phyloP scores from a whole-genome alignment of 1,140 invertebrate species.

The Hyles vespertilio region DNA sequence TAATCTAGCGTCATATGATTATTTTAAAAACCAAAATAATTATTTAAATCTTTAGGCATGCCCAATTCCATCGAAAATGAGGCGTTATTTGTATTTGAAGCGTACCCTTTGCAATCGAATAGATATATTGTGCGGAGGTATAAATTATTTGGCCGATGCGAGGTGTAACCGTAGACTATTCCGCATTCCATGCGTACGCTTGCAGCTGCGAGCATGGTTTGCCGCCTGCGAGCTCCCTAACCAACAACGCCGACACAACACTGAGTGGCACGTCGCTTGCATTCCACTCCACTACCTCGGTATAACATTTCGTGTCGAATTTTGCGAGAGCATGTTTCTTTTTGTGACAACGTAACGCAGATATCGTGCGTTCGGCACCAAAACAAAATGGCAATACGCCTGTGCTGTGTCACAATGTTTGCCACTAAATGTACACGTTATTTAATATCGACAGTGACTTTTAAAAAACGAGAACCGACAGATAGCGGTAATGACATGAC shows the following conservation, averaged over 20 bases:
- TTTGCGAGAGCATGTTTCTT: too few relatives aligned
- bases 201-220: conserved; percentile 40
- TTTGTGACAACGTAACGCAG: too few relatives aligned
- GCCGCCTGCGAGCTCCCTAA: conserved; percentile 44
- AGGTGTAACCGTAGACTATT: conserved; percentile 49
- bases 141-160: conserved; percentile 49
- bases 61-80: too few relatives aligned
- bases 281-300: conserved; percentile 47
- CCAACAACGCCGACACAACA: conserved; percentile 41
- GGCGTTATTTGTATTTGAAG: not conserved
- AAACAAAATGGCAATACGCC: not conserved
- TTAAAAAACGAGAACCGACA: not conserved
- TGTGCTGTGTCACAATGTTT: too few relatives aligned
- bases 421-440: too few relatives aligned
- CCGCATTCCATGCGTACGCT: conserved; percentile 50
- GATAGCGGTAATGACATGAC: not conserved
- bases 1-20: too few relatives aligned
- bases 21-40: too few relatives aligned
- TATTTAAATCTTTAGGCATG: too few relatives aligned
- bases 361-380: not conserved
- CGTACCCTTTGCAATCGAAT: not conserved
- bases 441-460: too few relatives aligned
- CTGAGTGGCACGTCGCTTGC: conserved; percentile 36
- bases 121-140: conserved; percentile 7
- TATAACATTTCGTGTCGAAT: conserved; percentile 25